Base-by-base conservation (phyloP, 2,888 invertebrate genomes). In the Mesorhabditis belari region DNA sequence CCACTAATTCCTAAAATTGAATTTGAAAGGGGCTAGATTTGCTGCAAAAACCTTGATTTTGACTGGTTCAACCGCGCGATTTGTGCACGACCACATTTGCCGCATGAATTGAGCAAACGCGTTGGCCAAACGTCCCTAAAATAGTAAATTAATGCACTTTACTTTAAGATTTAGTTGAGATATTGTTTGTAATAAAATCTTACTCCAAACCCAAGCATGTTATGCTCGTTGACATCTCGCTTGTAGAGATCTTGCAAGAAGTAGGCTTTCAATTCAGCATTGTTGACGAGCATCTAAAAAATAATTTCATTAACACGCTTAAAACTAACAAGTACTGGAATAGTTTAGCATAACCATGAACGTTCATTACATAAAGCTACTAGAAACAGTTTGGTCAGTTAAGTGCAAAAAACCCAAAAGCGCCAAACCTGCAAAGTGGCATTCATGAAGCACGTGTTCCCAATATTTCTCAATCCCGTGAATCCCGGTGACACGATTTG, bases 391-490 rank as follows among this genome's bases (percentile, higher is more conserved):
- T n/a, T n/a, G n/a, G n/a, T n/a, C n/a, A n/a, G n/a, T n/a, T n/a
- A n/a, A n/a, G n/a, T n/a, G n/a, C n/a, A n/a, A n/a, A n/a, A n/a
- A n/a, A n/a, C n/a, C n/a, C n/a, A n/a, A n/a, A n/a, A n/a, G n/a
- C n/a, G n/a, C n/a, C n/a, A n/a, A n/a, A 61, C 61, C 61, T 61
- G 73, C 21, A 85, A 74, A 0, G 84, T 83, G 56, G 84, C 82
- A 75, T 85, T 85, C 83, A 85, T 84, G 74, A 84, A 85, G 72
- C 85, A 85, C 5, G 85, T 85, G 74, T 85, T 85, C 28, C 85
- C 85, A 21, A 85, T 80, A 75, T 85, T 85, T 29, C 83, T 82
- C 5, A 85, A 80, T 0, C 73, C 85, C 2, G 83, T 84, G 63
- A 77, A 81, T 3, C 85, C 85, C 12, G 80, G 79, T 27, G 72